Percentiles rank a stretch among this genome's conserved stretches.
Evolutionary conservation across 2,797 vertebrate species (phyloP).

Genomic region (Peromyscus attwateri): DNA sequence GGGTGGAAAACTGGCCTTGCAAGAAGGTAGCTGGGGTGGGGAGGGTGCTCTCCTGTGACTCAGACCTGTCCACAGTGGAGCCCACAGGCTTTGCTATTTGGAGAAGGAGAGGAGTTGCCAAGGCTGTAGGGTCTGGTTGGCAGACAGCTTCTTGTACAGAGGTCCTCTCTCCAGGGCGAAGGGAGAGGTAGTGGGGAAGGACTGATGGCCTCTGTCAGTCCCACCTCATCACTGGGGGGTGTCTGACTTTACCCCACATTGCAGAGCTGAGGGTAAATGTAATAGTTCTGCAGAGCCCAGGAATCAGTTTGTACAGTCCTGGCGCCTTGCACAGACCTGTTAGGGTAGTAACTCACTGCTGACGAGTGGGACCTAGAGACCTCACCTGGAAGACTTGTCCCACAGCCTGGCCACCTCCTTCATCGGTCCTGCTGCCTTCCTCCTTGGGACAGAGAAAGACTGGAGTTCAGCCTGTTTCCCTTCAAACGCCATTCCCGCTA

Average conservation of each 20-base stretch:
- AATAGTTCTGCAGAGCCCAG: neutral
- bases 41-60: neutral
- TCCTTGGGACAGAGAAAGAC: neutral
- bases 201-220: slow-evolving; percentile 63
- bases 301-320: neutral
- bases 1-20: neutral
- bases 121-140: neutral
- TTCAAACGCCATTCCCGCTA: neutral
- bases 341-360: neutral
- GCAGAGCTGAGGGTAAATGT: slow-evolving; percentile 62
- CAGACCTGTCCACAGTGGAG: neutral
- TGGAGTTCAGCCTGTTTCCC: neutral
- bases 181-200: neutral
- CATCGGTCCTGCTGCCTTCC: neutral
- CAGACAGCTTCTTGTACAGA: neutral
- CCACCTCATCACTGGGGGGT: slow-evolving; percentile 19
- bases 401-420: neutral
- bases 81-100: neutral
- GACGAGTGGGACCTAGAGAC: slow-evolving; percentile 50
- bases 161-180: neutral
- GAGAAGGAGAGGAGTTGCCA: neutral
- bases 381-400: neutral
- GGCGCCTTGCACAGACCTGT: neutral
- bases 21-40: neutral
- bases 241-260: slow-evolving; percentile 73